Base-by-base conservation (phyloP, 2,113 vertebrate genomes). In the Pelecanoides urinatrix region DNA sequence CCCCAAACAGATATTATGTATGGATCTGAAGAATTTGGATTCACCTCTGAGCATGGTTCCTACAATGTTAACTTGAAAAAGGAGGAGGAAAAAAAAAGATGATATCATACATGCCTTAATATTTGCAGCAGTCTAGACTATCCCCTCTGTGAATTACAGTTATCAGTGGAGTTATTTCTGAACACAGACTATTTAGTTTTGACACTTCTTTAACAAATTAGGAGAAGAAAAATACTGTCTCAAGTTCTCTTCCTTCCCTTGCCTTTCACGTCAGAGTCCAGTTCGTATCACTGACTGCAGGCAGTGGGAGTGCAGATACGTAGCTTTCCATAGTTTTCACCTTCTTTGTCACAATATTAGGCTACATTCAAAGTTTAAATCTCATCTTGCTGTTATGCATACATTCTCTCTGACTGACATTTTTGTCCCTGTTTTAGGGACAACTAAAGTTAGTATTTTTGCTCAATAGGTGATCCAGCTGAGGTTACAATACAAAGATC, bases 101-200 rank as follows among this genome's bases (percentile, higher is more conserved):
- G 91, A 97, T 96, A 93, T 97, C 92, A 96, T 96, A 70, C 89
- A 90, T 97, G 92, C 95, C 92, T 96, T 92, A 92, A 94, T 90
- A 92, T 90, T 94, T 95, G 74, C 89, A 94, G 71, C 80, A 96
- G 97, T 97, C 95, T 97, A 97, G 97, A 96, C 96, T 97, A 95
- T 97, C 91, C 89, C 95, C 91, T 95, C 84, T 94, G 94, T 94
- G 93, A 96, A 66, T 97, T 96, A 71, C 74, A 91, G 77, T 95
- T 97, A 96, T 96, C 92, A 96, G 94, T 77, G 55, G 23, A 94
- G 93, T 88, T 96, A 95, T 96, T 97, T 97, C 94, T 93, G 92
- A 94, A 80, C 81, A 86, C 81, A 95, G 95, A 90, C 84, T 80
- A 17, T 73, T 96, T 86, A 25, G 73, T 94, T 96, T 95, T 95